Base-by-base conservation (phyloP, 2,797 vertebrate genomes). In the Thalassophryne amazonica region DNA sequence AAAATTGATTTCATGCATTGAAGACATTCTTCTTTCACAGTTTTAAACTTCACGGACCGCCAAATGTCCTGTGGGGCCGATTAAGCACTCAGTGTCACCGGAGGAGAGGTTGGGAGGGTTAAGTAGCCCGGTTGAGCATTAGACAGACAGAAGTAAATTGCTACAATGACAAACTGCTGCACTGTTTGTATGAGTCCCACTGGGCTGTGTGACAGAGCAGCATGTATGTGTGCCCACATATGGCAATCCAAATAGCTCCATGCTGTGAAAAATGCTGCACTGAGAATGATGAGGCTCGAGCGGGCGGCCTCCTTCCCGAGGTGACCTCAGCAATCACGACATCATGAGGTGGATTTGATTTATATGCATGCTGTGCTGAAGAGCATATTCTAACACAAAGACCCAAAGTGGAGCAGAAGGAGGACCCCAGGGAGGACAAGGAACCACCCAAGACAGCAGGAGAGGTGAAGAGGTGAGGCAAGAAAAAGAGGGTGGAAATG, bases 301-400 rank as follows among this genome's bases (percentile, higher is more conserved):
- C 60, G 22, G 43, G 53, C 43, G 52, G 40, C 40, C 33, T 53
- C 36, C 22, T 4, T 60, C 55, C n/a, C 29, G 42, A 69, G 59
- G 72, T 83, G 80, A 89, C 78, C 86, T 83, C 78, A 62, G 68
- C 59, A 54, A 84, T 83, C 60, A 59, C 70, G 68, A 86, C 78
- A 76, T 85, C 80, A 81, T 41, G 65, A 60, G 57, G 58, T 34
- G 39, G 41, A 56, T n/a, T 51, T 85, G 85, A 90, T 88, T 88
- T 86, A 88, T 84, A 54, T 52, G 60, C 59, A 35, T 7, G 34
- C 56, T 38, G 57, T 5, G 43, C 76, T 54, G 64, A 78, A 72
- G 42, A 71, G 64, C 37, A 23, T 60, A 74, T 79, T 79, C 66
- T 84, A 87, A 86, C 78, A 84, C 82, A 80, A 64, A 22, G 34